phyloP scores from a whole-genome alignment of 2,113 vertebrate genomes.

The Mesembrinibis cayennensis region DNA sequence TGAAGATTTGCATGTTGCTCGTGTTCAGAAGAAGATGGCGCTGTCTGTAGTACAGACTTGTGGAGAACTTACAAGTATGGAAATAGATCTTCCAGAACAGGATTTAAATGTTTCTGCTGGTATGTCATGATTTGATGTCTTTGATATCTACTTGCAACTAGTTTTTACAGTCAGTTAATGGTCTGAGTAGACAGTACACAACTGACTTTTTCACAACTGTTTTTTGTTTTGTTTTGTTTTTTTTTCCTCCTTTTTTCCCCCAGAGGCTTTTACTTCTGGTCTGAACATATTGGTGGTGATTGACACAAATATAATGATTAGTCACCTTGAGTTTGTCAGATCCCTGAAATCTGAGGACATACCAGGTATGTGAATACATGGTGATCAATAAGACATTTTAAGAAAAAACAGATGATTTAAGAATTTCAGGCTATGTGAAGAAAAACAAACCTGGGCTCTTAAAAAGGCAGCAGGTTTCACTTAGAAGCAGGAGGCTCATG shows the following conservation, averaged over 20 bases:
- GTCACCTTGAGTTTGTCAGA: constrained; percentile 88
- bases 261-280: constrained; percentile 69
- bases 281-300: constrained; percentile 84
- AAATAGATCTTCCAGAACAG: constrained; percentile 85
- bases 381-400: not conserved
- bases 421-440: not conserved
- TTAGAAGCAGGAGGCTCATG: not conserved
- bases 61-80: constrained; percentile 90
- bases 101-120: constrained; percentile 57
- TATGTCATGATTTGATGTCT: constrained; percentile 44
- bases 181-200: not conserved
- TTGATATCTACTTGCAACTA: not conserved
- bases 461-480: not conserved
- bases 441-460: not conserved
- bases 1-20: constrained; percentile 86
- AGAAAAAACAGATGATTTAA: not conserved
- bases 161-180: not conserved
- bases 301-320: constrained; percentile 94
- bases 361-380: constrained; percentile 74
- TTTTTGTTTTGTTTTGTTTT: not conserved
- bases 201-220: not conserved
- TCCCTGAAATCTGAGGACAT: constrained; percentile 80
- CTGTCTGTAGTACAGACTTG: constrained; percentile 79
- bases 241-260: not conserved
- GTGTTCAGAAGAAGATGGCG: constrained; percentile 78